Base-by-base conservation (phyloP, 2,113 vertebrate species). In the Protobothrops flavoviridis region DNA sequence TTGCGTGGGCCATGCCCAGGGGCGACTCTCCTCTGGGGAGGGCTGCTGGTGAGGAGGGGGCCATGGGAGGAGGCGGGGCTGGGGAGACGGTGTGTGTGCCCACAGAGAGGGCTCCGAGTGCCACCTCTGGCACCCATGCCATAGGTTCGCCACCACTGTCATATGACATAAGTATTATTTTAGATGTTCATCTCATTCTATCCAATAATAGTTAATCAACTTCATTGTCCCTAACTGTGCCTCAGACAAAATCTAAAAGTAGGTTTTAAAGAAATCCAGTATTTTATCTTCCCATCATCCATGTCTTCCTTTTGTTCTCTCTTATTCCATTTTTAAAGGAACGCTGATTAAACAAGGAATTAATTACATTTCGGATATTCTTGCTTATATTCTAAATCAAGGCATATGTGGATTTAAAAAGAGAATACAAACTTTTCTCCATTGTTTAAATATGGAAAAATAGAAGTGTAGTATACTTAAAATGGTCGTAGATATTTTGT, bases 321-420 rank as follows among this genome's bases (percentile, higher is more conserved):
- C 29, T 0, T 23, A 85, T 92, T 33, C 89, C 0, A 93, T 94
- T 95, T 90, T 85, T 90, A 93, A n/a, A 92, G 88, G 59, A 95
- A 96, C 95, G 61, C 90, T 91, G 85, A 8, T 20, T 92, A 85
- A 69, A 0, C 90, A 6, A 91, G n/a, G 92, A 95, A 94, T 87
- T 94, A 95, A 95, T 95, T 96, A 88, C 90, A 90, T 93, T 93
- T 9, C 94, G 69, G 91, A 94, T 94, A 96, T 92, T 94, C 48
- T 92, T 94, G 45, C 39, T 93, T 95, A 93, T 93, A 91, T 69
- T 96, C 53, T 94, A 95, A 95, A 96, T 96, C 97, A 95, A 95
- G 92, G 45, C n/a, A 17, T 85, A 74, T 61, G 26, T 85, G 92
- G 13, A 50, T 95, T 91, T 61, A 81, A 52, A 13, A 94, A 90